Evolutionary conservation across 2,888 invertebrate genomes (phyloP).

Genomic region (Sycophila texana): DNA sequence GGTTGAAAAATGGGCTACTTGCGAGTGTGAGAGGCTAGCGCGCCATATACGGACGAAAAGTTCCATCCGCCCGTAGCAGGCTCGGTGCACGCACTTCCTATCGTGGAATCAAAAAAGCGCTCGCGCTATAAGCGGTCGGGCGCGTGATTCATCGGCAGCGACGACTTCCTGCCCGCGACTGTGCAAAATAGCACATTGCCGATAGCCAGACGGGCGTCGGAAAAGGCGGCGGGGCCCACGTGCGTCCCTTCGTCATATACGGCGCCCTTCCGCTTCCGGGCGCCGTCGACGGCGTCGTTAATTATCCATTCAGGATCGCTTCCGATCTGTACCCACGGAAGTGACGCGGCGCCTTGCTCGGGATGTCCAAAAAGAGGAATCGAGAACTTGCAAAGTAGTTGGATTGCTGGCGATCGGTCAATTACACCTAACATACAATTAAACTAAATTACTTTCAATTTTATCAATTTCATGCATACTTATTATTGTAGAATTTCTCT

Average conservation of each 20-base stretch:
- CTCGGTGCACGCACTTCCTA: background rate
- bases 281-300: conserved; percentile 66
- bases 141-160: conserved; percentile 28
- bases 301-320: conserved; percentile 72
- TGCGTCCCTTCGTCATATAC: conserved; percentile 21
- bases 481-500: no score
- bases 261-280: conserved; percentile 61
- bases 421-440: no score
- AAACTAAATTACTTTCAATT: no score
- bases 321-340: conserved; percentile 68
- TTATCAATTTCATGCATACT: no score
- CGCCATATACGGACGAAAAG: conserved; percentile 7
- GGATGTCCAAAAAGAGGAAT: background rate
- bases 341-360: conserved; percentile 66
- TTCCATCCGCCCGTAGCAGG: background rate
- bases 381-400: no score
- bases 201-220: conserved; percentile 8
- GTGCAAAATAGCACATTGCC: conserved; percentile 43
- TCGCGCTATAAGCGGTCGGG: background rate
- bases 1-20: background rate
- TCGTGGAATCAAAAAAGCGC: conserved; percentile 28
- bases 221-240: conserved; percentile 27
- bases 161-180: conserved; percentile 18
- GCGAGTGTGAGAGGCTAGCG: no score
- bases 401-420: no score